Conservation (phyloP, 1,140 invertebrate species). For the Drosophila erecta region DNA sequence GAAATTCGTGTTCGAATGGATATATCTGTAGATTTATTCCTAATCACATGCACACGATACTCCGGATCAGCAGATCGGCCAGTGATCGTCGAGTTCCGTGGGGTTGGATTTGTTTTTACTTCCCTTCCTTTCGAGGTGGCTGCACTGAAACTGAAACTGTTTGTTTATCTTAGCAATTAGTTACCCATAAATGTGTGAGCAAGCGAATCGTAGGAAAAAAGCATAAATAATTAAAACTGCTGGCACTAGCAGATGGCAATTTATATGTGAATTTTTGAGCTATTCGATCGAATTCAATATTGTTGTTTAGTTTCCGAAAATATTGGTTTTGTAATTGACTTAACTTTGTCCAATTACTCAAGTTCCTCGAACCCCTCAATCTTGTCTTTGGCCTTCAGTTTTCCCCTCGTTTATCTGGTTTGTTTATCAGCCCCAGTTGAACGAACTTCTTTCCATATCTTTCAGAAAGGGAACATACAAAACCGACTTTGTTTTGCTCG, state of each 20-base stretch:
- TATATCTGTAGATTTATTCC: constrained; percentile 18
- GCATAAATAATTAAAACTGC: constrained; percentile 22
- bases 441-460: constrained; percentile 46
- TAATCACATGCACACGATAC: constrained; percentile 52
- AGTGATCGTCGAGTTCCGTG: constrained; percentile 11
- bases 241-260: background rate
- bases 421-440: constrained; percentile 36
- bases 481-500: constrained; percentile 12
- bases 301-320: constrained; percentile 3
- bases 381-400: background rate
- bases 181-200: constrained; percentile 39
- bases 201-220: constrained; percentile 19
- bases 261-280: background rate
- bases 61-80: constrained; percentile 1
- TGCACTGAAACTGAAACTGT: constrained; percentile 15
- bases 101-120: background rate
- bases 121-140: constrained; percentile 8
- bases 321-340: constrained; percentile 1
- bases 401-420: background rate
- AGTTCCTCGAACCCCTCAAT: background rate
- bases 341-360: constrained; percentile 5
- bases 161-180: constrained; percentile 65
- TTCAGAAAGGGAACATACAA: constrained; percentile 11
- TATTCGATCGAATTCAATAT: background rate
- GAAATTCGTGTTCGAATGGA: constrained; percentile 12